These are phyloP conservation scores for Paramormyrops hopkinsi DNA, from an alignment of 2,797 vertebrate species.

Conservation along the genomic window DNA sequence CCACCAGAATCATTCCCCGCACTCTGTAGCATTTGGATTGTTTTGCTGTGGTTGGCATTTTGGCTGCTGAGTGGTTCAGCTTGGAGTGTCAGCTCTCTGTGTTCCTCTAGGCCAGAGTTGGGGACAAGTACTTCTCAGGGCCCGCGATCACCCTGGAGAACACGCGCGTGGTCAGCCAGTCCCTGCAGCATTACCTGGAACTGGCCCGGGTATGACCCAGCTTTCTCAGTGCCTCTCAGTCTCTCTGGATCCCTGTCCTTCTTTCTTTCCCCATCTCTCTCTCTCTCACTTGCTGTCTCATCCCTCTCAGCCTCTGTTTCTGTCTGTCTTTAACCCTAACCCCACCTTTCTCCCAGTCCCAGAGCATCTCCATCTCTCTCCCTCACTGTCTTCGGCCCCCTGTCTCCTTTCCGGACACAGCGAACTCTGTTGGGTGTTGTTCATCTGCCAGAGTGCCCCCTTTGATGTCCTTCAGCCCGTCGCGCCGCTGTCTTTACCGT, in stretches of 20 bases:
- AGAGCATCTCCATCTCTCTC: background rate
- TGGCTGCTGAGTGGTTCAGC: background rate
- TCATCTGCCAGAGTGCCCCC: background rate
- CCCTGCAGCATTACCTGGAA: slow-evolving; percentile 94
- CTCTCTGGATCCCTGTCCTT: background rate
- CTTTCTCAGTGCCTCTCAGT: background rate
- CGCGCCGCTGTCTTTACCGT: background rate
- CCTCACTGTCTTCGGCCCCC: background rate
- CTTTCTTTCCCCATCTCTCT: background rate
- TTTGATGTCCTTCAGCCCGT: background rate
- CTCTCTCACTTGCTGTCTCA: background rate
- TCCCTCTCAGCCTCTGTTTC: background rate
- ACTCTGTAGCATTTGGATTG: background rate
- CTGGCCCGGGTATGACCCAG: slow-evolving; percentile 75
- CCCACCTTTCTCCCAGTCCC: background rate
- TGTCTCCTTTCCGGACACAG: background rate
- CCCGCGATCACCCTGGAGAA: slow-evolving; percentile 96
- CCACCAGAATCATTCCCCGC: background rate
- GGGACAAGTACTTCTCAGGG: slow-evolving; percentile 98
- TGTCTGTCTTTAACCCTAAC: background rate
- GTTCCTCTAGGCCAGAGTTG: slow-evolving; percentile 77
- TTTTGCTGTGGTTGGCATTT: background rate
- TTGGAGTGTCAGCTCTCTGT: background rate
- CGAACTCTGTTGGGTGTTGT: background rate
- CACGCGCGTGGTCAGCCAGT: slow-evolving; percentile 92